Conservation (phyloP, 2,113 vertebrate genomes). For the Lycocorax pyrrhopterus region DNA sequence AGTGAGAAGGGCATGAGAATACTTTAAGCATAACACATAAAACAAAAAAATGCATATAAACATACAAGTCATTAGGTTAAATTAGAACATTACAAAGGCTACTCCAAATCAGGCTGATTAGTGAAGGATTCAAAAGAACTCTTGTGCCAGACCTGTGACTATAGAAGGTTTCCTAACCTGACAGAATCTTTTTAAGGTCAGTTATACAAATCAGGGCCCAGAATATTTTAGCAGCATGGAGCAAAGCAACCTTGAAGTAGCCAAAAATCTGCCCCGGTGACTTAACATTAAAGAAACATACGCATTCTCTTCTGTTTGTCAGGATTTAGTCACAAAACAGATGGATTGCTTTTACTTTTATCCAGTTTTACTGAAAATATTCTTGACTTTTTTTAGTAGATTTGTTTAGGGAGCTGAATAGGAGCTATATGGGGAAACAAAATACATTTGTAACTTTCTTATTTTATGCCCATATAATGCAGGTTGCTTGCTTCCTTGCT, state of each 20-base stretch:
- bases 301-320: neutral
- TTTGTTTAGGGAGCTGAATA: slow-evolving; percentile 13
- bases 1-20: neutral
- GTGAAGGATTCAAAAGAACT: neutral
- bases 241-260: neutral
- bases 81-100: neutral
- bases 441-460: neutral
- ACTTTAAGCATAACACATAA: neutral
- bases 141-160: neutral
- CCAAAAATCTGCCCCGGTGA: neutral
- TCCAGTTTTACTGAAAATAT: neutral
- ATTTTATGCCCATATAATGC: neutral
- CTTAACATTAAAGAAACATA: slow-evolving; percentile 23
- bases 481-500: neutral
- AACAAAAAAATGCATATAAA: neutral
- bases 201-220: neutral
- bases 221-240: neutral
- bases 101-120: neutral
- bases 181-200: neutral
- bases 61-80: neutral
- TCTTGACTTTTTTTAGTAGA: neutral
- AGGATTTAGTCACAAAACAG: neutral
- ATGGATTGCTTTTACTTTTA: slow-evolving; percentile 27
- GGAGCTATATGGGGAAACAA: neutral
- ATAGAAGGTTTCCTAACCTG: neutral